Percentiles rank a stretch among this genome's conserved stretches.
phyloP scores from a whole-genome alignment of 2,888 invertebrate species.

The Brachypterus glaber region DNA sequence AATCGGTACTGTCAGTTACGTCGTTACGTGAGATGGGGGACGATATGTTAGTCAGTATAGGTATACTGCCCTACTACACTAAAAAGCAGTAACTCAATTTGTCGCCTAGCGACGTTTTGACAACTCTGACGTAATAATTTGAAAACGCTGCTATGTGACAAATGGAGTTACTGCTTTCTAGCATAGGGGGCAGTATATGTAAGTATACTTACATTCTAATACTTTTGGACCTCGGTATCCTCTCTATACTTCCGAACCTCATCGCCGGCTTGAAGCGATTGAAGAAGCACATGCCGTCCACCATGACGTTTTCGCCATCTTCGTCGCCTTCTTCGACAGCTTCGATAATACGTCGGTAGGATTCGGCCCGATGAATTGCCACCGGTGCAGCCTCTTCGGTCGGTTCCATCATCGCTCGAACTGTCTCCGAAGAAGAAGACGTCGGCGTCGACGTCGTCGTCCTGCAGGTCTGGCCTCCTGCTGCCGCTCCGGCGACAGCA shows the following conservation, averaged over 20 bases:
- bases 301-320: constrained; percentile 18
- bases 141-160: too few species aligned
- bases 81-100: too few species aligned
- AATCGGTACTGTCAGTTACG: too few species aligned
- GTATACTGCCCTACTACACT: too few species aligned
- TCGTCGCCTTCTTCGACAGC: constrained; percentile 29
- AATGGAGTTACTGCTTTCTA: too few species aligned
- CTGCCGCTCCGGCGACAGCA: constrained; percentile 28
- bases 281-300: constrained; percentile 31
- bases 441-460: constrained; percentile 33
- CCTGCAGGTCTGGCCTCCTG: constrained; percentile 8
- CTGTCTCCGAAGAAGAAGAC: constrained; percentile 34
- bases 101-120: too few species aligned
- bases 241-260: constrained; percentile 38
- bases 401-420: constrained; percentile 40
- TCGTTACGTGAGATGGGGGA: too few species aligned
- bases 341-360: constrained; percentile 39
- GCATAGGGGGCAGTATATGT: too few species aligned
- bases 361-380: constrained; percentile 47
- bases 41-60: too few species aligned
- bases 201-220: constrained; percentile 34
- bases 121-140: too few species aligned
- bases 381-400: constrained; percentile 46
- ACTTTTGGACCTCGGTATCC: constrained; percentile 35
- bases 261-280: constrained; percentile 36